phyloP scores from a whole-genome alignment of 2,888 invertebrate genomes.

The Chaetoderma sp. region DNA sequence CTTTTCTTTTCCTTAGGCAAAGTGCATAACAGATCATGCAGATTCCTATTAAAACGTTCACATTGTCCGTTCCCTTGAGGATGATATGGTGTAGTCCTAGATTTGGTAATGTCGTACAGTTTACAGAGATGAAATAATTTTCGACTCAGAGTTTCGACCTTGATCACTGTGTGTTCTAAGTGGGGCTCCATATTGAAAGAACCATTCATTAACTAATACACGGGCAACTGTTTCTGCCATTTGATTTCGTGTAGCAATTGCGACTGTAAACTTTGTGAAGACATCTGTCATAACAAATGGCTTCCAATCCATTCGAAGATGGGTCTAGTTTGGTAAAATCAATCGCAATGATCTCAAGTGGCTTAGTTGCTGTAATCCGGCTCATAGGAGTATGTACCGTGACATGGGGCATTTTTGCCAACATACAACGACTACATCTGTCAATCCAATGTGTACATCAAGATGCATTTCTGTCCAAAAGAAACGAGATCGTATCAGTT shows the following conservation, averaged over 20 bases:
- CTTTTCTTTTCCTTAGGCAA: constrained; percentile 5
- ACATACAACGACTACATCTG: constrained; percentile 13
- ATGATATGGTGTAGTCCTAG: neutral
- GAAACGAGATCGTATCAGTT: constrained; percentile 2
- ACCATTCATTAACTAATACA: constrained; percentile 23
- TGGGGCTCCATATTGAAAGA: constrained; percentile 21
- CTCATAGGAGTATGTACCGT: constrained; percentile 7
- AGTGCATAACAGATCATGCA: neutral
- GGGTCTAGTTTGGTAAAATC: constrained; percentile 32
- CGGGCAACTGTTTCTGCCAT: constrained; percentile 26
- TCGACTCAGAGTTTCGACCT: neutral
- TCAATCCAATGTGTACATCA: constrained; percentile 18
- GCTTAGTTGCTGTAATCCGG: constrained; percentile 15
- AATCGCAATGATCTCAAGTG: constrained; percentile 29
- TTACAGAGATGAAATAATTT: neutral
- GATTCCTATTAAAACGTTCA: neutral
- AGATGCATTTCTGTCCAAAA: constrained; percentile 23
- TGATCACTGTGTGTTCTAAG: neutral
- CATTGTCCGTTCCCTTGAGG: neutral
- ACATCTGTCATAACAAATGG: constrained; percentile 27
- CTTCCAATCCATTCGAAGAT: constrained; percentile 23
- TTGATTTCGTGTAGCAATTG: constrained; percentile 33
- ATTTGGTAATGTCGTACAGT: neutral
- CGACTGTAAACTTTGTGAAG: constrained; percentile 30
- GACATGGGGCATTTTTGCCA: constrained; percentile 12